Conservation (phyloP, 2,113 vertebrate species). For the Pedetes capensis region DNA sequence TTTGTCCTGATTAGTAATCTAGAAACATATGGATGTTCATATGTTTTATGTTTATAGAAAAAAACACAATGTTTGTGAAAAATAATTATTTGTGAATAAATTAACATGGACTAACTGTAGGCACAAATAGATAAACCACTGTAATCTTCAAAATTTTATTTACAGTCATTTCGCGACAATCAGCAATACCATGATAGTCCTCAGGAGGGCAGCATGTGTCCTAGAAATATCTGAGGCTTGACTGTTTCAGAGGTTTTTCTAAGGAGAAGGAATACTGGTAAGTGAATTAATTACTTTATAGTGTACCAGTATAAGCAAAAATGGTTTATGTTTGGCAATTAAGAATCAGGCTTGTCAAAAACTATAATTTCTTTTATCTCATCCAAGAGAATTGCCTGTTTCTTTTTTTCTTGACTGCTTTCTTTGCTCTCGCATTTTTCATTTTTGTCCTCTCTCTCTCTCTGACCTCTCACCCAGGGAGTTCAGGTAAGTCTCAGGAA, state of each 20-base stretch:
- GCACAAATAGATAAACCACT: background rate
- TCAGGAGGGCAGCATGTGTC: constrained; percentile 79
- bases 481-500: background rate
- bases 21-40: too few relatives aligned
- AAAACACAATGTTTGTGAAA: too few relatives aligned
- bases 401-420: background rate
- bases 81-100: background rate
- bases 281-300: constrained; percentile 6
- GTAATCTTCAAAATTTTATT: background rate
- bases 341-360: background rate
- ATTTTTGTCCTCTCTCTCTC: background rate
- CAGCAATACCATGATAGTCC: constrained; percentile 41
- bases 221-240: constrained; percentile 13
- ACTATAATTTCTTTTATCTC: background rate
- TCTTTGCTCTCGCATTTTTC: background rate
- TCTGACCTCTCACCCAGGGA: background rate
- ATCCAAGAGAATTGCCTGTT: background rate
- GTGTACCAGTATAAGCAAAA: background rate
- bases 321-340: background rate
- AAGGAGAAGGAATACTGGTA: background rate
- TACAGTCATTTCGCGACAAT: background rate
- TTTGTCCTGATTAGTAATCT: background rate
- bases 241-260: too few relatives aligned
- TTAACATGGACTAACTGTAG: background rate
- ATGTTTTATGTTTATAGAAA: too few relatives aligned